Evolutionary conservation across 2,797 vertebrate genomes (phyloP), one percentile per base, ranked within the genome.

Genomic region (Oceanodroma leucorhoa): DNA sequence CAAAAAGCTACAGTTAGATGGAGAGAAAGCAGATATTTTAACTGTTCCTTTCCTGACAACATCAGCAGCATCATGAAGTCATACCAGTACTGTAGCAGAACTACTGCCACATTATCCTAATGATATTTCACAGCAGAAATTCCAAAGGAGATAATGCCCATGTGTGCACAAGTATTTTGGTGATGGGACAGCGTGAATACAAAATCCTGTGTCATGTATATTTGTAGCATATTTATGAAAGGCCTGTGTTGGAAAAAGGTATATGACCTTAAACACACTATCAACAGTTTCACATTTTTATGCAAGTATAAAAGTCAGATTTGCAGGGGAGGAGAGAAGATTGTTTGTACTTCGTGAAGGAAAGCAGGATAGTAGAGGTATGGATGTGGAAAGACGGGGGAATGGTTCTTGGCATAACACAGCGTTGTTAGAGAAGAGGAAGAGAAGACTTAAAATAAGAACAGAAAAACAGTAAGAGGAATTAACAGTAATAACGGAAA

Each of bases 141-240:
- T 6, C 11, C 3, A 24, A 76, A 72, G 34, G 11, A 53, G 34
- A 5, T 13, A 60, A 67, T 0, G 0, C 14, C 12, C 11, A 15
- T 1, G 3, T 57, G 3, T 17, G 13, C 18, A 51, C 29, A 83
- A 45, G 5, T 41, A 34, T 41, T 81, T 45, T 32, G 13, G 11
- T 50, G 38, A 57, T 13, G 23, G 38, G 26, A 58, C 20, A 57
- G 15, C 3, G 1, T 73, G 36, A 92, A 61, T 9, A 77, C 10
- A 40, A 75, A 92, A 48, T 58, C 34, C 10, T 72, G 26, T 70
- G 20, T 5, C 15, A 0, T 57, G 3, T 12, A 20, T 57, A 76
- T 40, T 66, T 61, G 51, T 57, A 90, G 29, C 7, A 61, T 32
- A 57, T 19, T 65, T 73, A 40, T 41, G 17, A 75, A 81, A 78